Conservation (phyloP, 2,888 invertebrate species). For the Drosophila nr. perissopoda region DNA sequence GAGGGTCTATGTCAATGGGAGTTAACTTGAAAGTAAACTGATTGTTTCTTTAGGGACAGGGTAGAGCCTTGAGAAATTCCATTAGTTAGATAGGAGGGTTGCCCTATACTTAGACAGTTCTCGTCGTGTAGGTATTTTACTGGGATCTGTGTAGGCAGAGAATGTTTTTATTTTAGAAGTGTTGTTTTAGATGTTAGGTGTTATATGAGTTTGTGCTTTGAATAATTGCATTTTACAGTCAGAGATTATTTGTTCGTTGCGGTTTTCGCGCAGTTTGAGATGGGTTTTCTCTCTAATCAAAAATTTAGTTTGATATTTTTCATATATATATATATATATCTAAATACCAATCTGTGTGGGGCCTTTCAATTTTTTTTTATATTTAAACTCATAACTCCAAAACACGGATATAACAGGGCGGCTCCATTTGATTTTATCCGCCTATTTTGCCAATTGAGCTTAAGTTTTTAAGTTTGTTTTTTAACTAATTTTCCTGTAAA, state of each 20-base stretch:
- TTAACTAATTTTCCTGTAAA: background rate
- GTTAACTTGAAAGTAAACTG: background rate
- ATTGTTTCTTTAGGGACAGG: background rate
- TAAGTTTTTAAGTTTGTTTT: background rate
- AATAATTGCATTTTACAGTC: too few species aligned
- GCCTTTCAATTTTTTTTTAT: background rate
- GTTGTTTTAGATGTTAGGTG: too few species aligned
- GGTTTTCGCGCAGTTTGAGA: background rate
- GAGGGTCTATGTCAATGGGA: background rate
- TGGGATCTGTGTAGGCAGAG: background rate
- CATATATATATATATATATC: background rate
- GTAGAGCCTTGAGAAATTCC: background rate
- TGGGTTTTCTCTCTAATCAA: background rate
- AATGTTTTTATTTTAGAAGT: too few species aligned
- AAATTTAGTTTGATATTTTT: background rate
- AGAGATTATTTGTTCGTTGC: too few species aligned
- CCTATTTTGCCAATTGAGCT: background rate
- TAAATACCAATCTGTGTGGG: background rate
- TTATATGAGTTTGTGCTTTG: too few species aligned
- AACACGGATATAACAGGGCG: background rate
- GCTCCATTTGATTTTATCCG: background rate
- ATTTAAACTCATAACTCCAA: background rate
- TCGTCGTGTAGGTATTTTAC: background rate
- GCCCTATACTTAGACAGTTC: background rate
- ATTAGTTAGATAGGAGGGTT: background rate